Percentiles rank a stretch among this genome's conserved stretches.
These are phyloP conservation scores for Drosophila prostipennis DNA, from an alignment of 2,888 invertebrate species.

Conservation along the genomic window DNA sequence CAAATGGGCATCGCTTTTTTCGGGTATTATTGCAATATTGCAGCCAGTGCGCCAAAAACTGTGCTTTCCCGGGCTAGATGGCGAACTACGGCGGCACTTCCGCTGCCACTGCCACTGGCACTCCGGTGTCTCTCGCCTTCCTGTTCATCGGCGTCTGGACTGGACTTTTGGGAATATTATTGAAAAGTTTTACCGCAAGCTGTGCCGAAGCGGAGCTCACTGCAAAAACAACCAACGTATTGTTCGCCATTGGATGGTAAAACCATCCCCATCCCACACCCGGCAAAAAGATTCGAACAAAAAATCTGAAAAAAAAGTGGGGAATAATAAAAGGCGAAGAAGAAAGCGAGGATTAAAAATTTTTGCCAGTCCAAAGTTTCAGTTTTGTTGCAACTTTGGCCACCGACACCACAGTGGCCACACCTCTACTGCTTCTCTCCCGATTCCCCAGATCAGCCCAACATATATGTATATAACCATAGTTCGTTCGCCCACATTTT, in stretches of 20 bases:
- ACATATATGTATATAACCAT: slow-evolving; percentile 17
- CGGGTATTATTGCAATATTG: slow-evolving; percentile 68
- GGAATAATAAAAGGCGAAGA: slow-evolving; percentile 47
- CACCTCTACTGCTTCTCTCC: slow-evolving; percentile 22
- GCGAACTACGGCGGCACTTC: slow-evolving; percentile 68
- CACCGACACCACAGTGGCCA: slow-evolving; percentile 65
- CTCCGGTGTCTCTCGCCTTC: slow-evolving; percentile 51
- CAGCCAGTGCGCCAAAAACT: slow-evolving; percentile 61
- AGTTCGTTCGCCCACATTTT: slow-evolving; percentile 23
- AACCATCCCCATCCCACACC: neutral
- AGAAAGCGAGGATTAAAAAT: slow-evolving; percentile 52
- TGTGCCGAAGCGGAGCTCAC: slow-evolving; percentile 59
- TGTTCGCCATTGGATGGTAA: slow-evolving; percentile 45
- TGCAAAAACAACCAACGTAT: slow-evolving; percentile 74
- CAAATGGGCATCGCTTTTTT: slow-evolving; percentile 21
- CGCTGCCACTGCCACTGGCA: slow-evolving; percentile 34
- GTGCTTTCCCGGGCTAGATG: slow-evolving; percentile 52
- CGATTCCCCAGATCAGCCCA: slow-evolving; percentile 26
- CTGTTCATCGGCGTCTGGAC: slow-evolving; percentile 55
- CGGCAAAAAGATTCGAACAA: slow-evolving; percentile 33
- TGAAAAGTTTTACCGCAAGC: slow-evolving; percentile 77
- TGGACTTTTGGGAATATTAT: slow-evolving; percentile 78
- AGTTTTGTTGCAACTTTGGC: slow-evolving; percentile 78
- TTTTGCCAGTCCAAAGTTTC: slow-evolving; percentile 64
- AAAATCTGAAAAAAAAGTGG: slow-evolving; percentile 34